These are phyloP conservation scores for Drosophila phalerata DNA, from an alignment of 2,888 invertebrate genomes.

Conservation along the genomic window DNA sequence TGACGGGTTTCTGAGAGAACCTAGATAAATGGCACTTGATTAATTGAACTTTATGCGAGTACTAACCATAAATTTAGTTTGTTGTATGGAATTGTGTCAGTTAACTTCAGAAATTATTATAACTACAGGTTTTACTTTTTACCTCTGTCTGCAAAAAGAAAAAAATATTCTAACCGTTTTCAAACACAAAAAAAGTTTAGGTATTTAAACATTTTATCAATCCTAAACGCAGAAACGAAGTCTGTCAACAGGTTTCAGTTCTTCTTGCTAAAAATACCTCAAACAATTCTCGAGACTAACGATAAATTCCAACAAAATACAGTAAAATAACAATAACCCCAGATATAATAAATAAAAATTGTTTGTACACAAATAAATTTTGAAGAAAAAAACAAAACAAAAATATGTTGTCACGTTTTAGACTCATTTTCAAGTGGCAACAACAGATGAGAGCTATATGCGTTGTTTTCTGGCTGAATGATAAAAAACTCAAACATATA, in stretches of 20 bases:
- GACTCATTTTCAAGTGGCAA: constrained; percentile 46
- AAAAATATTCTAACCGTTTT: not conserved
- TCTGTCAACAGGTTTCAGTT: constrained; percentile 20
- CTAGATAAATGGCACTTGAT: constrained; percentile 32
- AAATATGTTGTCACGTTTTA: constrained; percentile 70
- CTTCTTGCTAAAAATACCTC: constrained; percentile 4
- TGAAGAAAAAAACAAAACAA: constrained; percentile 11
- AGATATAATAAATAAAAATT: constrained; percentile 28
- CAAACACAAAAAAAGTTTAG: too few relatives aligned
- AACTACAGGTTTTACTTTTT: constrained; percentile 40
- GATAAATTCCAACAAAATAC: constrained; percentile 5
- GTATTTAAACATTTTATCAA: not conserved
- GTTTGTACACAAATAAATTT: constrained; percentile 29
- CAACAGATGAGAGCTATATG: constrained; percentile 23
- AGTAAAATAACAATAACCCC: constrained; percentile 33
- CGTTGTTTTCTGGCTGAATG: constrained; percentile 19
- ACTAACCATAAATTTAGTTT: constrained; percentile 1
- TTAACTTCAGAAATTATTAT: constrained; percentile 3
- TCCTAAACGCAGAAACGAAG: not conserved
- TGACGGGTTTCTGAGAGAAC: constrained; percentile 41
- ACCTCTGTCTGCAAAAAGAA: not conserved
- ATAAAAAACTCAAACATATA: constrained; percentile 21
- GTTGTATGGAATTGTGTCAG: not conserved
- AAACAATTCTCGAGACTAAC: constrained; percentile 5
- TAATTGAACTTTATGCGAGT: constrained; percentile 24